Evolutionary conservation across 2,113 vertebrate genomes (phyloP), one percentile per base, ranked within the genome.

Genomic region (Brachyistius frenatus): DNA sequence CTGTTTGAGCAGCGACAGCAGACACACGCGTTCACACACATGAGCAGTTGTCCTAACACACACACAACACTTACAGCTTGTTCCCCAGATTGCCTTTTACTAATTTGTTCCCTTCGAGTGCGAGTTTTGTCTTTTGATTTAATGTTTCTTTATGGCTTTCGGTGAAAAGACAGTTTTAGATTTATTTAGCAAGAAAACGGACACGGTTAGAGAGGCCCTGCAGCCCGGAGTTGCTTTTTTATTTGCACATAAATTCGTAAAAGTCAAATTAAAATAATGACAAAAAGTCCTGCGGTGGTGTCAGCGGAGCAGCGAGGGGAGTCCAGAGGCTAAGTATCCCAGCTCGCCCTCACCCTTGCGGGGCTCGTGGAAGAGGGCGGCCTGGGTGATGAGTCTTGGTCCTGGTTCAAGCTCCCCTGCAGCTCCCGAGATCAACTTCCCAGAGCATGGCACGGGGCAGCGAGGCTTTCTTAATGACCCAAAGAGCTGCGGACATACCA

Each of bases 1-100:
- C 78, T 79, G 87, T 87, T 83, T 83, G 81, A 88, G 76, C 78
- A 53, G 68, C 65, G 65, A 91, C 91, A 87, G 87, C 88, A 84
- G 80, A 85, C 74, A 82, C 78, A 80, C 60, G 50, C 81, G 33
- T 86, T 88, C 84, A 71, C 81, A 86, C 80, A 85, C 75, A 66
- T 62, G 67, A 87, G 85, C 85, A 87, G 80, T 86, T 89, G 84
- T 88, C 83, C 85, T 75, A 16, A 58, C 70, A 57, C 49, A 76
- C 76, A 78, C 81, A 89, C 86, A 66, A 89, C 83, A 86, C 87
- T 87, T 86, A 88, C 88, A 93, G 86, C 89, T 78, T 84, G 89
- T 89, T 86, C 85, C 84, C 86, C 84, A 89, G 86, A 90, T 88
- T 91, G 84, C 88, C 78, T 90, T 91, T 90, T 81, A 88, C 89